Evolutionary conservation across 2,113 vertebrate genomes (phyloP).

Genomic region (Apus apus): DNA sequence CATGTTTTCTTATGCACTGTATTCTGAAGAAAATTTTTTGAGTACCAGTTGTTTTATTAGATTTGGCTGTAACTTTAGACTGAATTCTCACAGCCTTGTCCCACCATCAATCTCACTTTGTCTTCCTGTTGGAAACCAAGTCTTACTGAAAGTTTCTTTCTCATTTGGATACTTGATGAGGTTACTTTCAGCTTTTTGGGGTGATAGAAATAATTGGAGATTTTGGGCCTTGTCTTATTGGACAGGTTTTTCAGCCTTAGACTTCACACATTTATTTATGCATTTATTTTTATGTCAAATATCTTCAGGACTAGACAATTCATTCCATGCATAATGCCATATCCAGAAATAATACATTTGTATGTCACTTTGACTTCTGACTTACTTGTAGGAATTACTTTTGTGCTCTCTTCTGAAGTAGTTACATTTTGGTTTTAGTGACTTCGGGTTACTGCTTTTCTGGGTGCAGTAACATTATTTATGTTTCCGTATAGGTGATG

Average conservation of each 20-base stretch:
- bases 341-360: neutral
- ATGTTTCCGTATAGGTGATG: neutral
- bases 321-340: neutral
- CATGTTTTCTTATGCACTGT: neutral
- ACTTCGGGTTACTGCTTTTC: neutral
- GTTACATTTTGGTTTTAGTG: neutral
- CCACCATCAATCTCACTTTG: neutral
- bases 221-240: neutral
- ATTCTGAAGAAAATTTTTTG: neutral
- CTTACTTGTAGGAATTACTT: neutral
- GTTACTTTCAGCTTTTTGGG: neutral
- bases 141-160: neutral
- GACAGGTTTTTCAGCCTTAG: neutral
- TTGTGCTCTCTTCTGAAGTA: fast-evolving
- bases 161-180: neutral
- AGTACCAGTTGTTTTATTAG: neutral
- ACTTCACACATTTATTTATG: neutral
- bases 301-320: neutral
- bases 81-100: neutral
- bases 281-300: neutral
- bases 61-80: neutral
- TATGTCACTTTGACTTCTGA: neutral
- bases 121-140: neutral
- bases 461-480: neutral
- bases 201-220: neutral